These are phyloP conservation scores for Paraplagusia blochii DNA, from an alignment of 2,113 vertebrate genomes.

Conservation along the genomic window DNA sequence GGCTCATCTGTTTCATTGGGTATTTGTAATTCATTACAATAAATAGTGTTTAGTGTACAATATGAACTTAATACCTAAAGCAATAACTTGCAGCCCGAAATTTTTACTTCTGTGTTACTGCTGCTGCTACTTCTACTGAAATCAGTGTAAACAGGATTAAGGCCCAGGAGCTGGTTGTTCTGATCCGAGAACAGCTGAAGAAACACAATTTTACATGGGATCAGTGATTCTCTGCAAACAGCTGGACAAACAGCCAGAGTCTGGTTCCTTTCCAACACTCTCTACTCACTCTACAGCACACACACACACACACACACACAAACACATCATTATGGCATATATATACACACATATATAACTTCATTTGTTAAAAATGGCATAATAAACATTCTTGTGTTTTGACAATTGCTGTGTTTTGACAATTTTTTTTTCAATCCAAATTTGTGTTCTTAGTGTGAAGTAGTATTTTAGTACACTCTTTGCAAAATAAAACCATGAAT, in stretches of 20 bases:
- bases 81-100: not conserved
- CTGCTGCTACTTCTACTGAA: not conserved
- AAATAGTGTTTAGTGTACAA: too few species aligned
- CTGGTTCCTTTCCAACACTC: too few species aligned
- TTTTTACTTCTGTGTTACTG: not conserved
- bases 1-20: too few species aligned
- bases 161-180: conserved; percentile 47
- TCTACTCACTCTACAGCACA: conserved; percentile 8
- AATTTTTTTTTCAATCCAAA: too few species aligned
- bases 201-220: conserved; percentile 75
- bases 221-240: conserved; percentile 75
- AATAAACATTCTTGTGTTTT: too few species aligned
- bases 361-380: too few species aligned
- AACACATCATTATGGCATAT: conserved; percentile 24
- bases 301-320: conserved; percentile 34
- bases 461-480: too few species aligned
- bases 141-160: conserved; percentile 24
- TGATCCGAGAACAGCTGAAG: conserved; percentile 78
- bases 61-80: too few species aligned
- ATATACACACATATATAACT: conserved; percentile 15
- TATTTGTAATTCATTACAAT: too few species aligned
- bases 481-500: too few species aligned
- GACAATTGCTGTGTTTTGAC: too few species aligned
- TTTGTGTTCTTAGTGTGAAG: too few species aligned
- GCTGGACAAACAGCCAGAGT: conserved; percentile 74